Conservation (phyloP, 2,113 vertebrate species). For the Oxyruncus cristatus region DNA sequence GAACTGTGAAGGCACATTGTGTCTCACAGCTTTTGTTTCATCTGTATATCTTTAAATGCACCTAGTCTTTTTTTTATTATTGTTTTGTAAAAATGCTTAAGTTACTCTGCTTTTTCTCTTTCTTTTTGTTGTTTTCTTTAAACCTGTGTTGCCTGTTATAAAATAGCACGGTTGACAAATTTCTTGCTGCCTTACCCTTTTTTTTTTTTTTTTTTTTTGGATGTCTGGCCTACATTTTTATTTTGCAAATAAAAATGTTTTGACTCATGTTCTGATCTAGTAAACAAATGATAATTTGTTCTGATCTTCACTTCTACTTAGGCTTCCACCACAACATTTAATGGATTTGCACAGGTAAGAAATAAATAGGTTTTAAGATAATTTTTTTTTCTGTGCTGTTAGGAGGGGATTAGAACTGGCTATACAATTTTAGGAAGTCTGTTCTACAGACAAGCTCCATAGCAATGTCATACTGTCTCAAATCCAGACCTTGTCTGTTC, state of each 20-base stretch:
- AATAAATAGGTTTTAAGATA: background rate
- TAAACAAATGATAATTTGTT: constrained; percentile 27
- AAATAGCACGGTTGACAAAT: background rate
- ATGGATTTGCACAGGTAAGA: constrained; percentile 88
- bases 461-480: background rate
- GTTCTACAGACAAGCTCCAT: background rate
- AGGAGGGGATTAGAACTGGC: background rate
- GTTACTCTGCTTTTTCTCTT: background rate
- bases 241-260: constrained; percentile 34
- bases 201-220: background rate
- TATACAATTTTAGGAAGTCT: background rate
- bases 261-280: background rate
- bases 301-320: constrained; percentile 73
- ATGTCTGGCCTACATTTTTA: constrained; percentile 42
- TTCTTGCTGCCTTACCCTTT: constrained; percentile 1
- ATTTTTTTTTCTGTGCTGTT: background rate
- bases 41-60: background rate
- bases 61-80: background rate
- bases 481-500: background rate
- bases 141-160: constrained; percentile 56
- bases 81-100: background rate
- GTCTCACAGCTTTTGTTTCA: background rate
- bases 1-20: background rate
- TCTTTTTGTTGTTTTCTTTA: constrained; percentile 36
- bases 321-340: constrained; percentile 81